A percentile compares a stretch with the other conserved stretches of the same genome.
Conservation (phyloP, 2,113 vertebrate species). For the Hassar affinis region DNA sequence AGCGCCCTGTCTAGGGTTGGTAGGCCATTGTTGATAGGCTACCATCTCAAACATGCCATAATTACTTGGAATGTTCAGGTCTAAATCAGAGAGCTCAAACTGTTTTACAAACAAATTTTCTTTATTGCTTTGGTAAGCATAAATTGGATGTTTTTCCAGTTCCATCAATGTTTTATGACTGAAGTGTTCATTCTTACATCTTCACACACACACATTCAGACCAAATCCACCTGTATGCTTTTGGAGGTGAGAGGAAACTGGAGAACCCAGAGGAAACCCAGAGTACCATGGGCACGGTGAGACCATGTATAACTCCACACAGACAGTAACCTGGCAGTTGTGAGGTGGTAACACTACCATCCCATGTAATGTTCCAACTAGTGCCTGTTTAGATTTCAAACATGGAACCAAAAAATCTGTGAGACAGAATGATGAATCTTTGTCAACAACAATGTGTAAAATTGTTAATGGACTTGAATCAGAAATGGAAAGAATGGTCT, state of each 20-base stretch:
- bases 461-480: not conserved
- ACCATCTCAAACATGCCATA: conserved; percentile 34
- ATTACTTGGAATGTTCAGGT: conserved; percentile 47
- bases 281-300: not conserved
- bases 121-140: conserved; percentile 40
- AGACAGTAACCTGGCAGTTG: not conserved
- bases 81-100: conserved; percentile 37
- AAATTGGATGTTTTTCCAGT: no score
- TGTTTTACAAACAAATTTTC: conserved; percentile 42
- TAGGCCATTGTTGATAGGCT: conserved; percentile 44
- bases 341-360: not conserved
- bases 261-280: not conserved
- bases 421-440: not conserved
- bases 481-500: not conserved
- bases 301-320: not conserved
- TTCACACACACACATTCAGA: not conserved
- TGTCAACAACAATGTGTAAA: not conserved
- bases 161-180: conserved; percentile 10
- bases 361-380: not conserved
- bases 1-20: no score
- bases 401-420: not conserved
- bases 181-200: not conserved
- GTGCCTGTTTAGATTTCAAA: not conserved
- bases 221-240: not conserved
- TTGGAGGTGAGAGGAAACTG: not conserved